Base-by-base conservation (phyloP, 2,797 vertebrate species). In the Sparidentex hasta region DNA sequence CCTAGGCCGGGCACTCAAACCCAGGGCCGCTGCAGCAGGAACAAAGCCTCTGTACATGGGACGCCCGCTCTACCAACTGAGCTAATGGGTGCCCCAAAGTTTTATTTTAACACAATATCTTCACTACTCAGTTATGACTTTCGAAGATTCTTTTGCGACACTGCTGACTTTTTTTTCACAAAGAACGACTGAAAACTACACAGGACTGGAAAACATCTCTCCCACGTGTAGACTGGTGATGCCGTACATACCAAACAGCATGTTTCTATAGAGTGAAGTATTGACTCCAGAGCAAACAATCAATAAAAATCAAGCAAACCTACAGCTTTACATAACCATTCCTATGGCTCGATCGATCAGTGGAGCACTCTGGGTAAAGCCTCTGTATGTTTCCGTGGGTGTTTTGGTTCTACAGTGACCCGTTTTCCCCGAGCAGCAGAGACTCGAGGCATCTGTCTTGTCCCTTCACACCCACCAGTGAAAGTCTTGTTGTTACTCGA, bases 301-400 rank as follows among this genome's bases (percentile, higher is more conserved):
- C 84, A 70, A 82, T 87, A 61, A 29, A 70, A 62, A 74, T 82
- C 0, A 67, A 57, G 11, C 58, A 23, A 81, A 69, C 33, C 66
- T 62, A 70, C 77, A 48, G 58, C 50, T 82, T 81, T 58, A 73
- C 61, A 71, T 50, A 72, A 77, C 17, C 4, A 43, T 27, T 74
- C 38, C 18, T 54, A 84, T 73, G 14, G 88, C 86, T 85, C 8
- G 2, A 91, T 67, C 65, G 79, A 90, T 76, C 65, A 5, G 48
- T 89, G 85, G 81, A 85, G 88, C 57, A 81, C 25, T 61, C 20
- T 48, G 48, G 9, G 52, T 51, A 5, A 67, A 47, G 21, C 20
- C 69, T 21, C 8, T 25, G 20, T 51, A 23, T 4, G n/a, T 56
- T 46, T 74, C 47, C 68, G 23, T 18, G 12, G 17, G 3, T 72